Conservation (phyloP, 2,797 vertebrate species). For the Carcharodon carcharias region DNA sequence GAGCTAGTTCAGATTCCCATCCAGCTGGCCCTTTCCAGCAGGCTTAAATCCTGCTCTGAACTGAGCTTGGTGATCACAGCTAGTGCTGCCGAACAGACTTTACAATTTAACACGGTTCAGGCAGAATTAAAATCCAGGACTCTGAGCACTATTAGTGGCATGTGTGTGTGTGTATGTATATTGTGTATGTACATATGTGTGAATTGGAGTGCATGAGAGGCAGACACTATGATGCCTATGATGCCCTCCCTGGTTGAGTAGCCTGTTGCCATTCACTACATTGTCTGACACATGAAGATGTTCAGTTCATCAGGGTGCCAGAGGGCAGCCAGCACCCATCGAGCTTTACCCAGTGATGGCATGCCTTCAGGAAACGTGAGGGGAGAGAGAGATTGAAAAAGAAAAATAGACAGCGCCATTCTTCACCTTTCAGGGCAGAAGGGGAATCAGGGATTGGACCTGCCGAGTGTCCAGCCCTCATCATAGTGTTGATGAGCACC, state of each 20-base stretch:
- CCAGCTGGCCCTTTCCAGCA: too few relatives aligned
- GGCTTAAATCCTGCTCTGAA: too few relatives aligned
- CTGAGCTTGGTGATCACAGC: too few relatives aligned
- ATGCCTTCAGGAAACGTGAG: neutral
- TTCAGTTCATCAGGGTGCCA: neutral
- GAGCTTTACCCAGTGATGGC: neutral
- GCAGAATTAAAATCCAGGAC: too few relatives aligned
- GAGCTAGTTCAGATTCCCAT: too few relatives aligned
- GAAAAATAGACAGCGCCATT: neutral
- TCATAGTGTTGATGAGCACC: neutral
- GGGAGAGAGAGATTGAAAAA: neutral
- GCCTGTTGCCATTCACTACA: neutral
- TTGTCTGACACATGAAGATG: neutral
- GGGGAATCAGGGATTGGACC: neutral
- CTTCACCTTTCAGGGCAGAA: neutral
- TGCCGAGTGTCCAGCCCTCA: neutral
- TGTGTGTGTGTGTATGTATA: neutral
- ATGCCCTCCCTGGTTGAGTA: neutral
- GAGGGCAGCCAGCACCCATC: too few relatives aligned
- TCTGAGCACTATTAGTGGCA: too few relatives aligned
- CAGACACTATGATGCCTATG: neutral
- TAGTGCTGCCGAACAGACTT: too few relatives aligned
- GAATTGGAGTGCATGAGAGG: neutral
- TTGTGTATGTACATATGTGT: neutral
- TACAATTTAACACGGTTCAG: too few relatives aligned